Evolutionary conservation across 2,888 invertebrate genomes (phyloP).

Genomic region (Lithophane ornitopus): DNA sequence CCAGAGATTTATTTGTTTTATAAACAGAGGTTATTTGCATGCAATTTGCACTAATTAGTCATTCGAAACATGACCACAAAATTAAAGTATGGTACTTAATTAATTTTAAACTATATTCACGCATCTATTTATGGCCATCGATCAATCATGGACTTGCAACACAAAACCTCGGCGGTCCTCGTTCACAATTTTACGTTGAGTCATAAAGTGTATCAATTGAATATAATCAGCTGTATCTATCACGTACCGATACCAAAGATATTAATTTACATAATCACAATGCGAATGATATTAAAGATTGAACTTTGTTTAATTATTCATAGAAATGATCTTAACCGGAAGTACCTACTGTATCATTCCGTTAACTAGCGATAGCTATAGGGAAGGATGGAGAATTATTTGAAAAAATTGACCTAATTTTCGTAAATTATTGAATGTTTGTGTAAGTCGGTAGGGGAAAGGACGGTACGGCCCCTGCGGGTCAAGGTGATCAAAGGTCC

Average conservation of each 20-base stretch:
- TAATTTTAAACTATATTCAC: neutral
- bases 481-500: too few species aligned
- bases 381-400: neutral
- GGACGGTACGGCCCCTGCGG: too few species aligned
- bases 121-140: neutral
- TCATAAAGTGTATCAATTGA: constrained; percentile 17
- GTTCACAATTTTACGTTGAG: neutral
- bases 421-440: too few species aligned
- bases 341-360: neutral
- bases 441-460: too few species aligned
- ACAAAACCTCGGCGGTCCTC: constrained; percentile 47
- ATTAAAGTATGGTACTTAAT: constrained; percentile 6
- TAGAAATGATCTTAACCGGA: constrained; percentile 17
- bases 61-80: constrained; percentile 3
- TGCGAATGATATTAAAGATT: constrained; percentile 6
- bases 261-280: constrained; percentile 22
- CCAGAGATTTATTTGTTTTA: constrained; percentile 8
- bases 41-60: neutral
- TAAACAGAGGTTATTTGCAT: neutral
- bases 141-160: constrained; percentile 44
- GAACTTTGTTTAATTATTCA: constrained; percentile 22
- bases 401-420: neutral
- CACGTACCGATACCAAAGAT: constrained; percentile 38
- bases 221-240: constrained; percentile 27
- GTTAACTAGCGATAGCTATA: neutral